These are phyloP conservation scores for Temnothorax unifasciatus DNA, from an alignment of 2,888 invertebrate genomes.

Conservation along the genomic window DNA sequence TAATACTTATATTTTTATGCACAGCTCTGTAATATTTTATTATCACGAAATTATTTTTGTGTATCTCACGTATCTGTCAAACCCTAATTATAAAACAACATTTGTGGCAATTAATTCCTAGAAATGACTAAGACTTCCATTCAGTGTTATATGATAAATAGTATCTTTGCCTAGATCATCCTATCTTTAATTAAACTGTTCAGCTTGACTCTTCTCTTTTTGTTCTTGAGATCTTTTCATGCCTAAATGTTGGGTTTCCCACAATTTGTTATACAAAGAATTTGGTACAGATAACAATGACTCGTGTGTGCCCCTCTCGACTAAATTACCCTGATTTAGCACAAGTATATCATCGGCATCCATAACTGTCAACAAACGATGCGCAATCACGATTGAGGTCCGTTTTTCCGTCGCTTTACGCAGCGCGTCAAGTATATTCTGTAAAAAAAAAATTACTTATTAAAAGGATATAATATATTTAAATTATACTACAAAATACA, in stretches of 20 bases:
- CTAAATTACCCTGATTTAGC: slow-evolving; percentile 92
- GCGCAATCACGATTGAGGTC: slow-evolving; percentile 99
- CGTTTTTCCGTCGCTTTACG: slow-evolving; percentile 94
- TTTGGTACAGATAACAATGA: slow-evolving; percentile 89
- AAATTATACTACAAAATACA: background rate
- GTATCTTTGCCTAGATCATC: slow-evolving; percentile 53
- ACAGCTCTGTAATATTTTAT: slow-evolving; percentile 15
- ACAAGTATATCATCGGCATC: slow-evolving; percentile 99
- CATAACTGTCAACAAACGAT: slow-evolving; percentile 97
- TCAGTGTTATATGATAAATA: slow-evolving; percentile 20
- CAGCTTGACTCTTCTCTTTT: slow-evolving; percentile 58
- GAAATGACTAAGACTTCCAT: slow-evolving; percentile 16
- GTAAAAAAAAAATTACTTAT: slow-evolving; percentile 74
- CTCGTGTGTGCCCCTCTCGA: slow-evolving; percentile 93
- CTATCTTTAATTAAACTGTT: slow-evolving; percentile 62
- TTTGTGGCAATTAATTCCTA: background rate
- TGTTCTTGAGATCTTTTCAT: slow-evolving; percentile 64
- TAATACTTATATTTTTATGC: slow-evolving; percentile 9
- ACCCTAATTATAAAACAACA: background rate
- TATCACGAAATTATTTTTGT: background rate
- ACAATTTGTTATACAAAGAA: slow-evolving; percentile 93
- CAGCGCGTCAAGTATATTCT: slow-evolving; percentile 97
- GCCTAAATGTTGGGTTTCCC: slow-evolving; percentile 92
- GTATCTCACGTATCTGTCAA: background rate
- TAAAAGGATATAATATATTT: background rate